Base-by-base conservation (phyloP, 1,140 invertebrate genomes). In the Drosophila biarmipes region DNA sequence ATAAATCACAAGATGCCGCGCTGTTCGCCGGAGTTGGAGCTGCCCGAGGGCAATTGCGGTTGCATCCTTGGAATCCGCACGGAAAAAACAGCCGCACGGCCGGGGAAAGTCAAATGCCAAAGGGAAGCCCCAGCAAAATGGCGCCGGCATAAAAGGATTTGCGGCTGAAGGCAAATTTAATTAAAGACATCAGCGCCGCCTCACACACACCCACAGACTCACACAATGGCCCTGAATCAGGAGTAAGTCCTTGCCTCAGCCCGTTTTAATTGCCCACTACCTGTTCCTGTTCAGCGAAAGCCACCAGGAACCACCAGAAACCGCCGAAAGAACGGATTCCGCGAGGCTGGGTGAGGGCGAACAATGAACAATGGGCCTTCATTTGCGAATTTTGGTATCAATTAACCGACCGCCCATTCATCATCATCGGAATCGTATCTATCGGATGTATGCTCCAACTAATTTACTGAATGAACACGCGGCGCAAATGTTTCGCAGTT, bases 1-100 rank as follows among this genome's bases (percentile, higher is more conserved):
- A 89, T 87, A 87, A 87, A 87, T 87, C 82, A 87, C 84, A 87
- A 86, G 82, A 87, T 78, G 82, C 74, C 68, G 82, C 37, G 46
- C 15, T 29, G 35, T 49, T 49, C 34, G 57, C 10, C 64, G 72
- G 54, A 64, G 58, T 29, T 55, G 58, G 56, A 52, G 40, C 19
- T 54, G 34, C 64, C 52, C 38, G 45, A 34, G 74, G 63, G 75
- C 73, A 73, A 78, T 58, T 61, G 74, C 54, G 79, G 48, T 54
- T 78, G 80, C 79, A 82, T 67, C 75, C 59, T 78, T 82, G 81
- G 80, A 79, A 29, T 35, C 56, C 54, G 38, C 57, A 55, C 59
- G 56, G 57, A 21, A 43, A 43, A 37, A 37, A 37, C 11, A n/a
- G n/a, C n/a, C n/a, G n/a, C n/a, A 37, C 35, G 4, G 46, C 27